Percentiles rank a stretch among this genome's conserved stretches.
Conservation (phyloP, 2,888 invertebrate genomes). For the Xiphydria camelus region DNA sequence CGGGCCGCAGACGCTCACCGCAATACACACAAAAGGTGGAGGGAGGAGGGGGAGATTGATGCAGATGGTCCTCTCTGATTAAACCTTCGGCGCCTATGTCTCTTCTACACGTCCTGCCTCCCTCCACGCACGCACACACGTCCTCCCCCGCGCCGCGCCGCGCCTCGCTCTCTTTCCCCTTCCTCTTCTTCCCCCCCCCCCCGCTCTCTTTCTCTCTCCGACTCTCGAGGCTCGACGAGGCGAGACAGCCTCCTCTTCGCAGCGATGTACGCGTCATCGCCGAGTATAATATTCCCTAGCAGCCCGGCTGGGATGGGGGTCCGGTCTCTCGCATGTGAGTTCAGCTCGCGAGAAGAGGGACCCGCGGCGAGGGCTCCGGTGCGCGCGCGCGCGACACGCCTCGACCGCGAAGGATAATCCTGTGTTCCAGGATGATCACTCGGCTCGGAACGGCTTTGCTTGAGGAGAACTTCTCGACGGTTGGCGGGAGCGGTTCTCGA, state of each 20-base stretch:
- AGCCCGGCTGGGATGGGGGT: slow-evolving; percentile 29
- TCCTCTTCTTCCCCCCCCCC: slow-evolving; percentile 9
- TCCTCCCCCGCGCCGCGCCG: neutral
- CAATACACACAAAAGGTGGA: slow-evolving; percentile 4
- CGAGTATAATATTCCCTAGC: slow-evolving; percentile 50
- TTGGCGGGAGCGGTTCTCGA: too few relatives aligned
- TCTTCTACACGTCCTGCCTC: slow-evolving; percentile 13
- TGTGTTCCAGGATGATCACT: too few relatives aligned
- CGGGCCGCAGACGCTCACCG: slow-evolving; percentile 1
- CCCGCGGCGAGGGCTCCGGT: too few relatives aligned
- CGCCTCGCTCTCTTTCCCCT: slow-evolving; percentile 7
- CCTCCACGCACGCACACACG: slow-evolving; percentile 8
- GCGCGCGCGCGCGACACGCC: too few relatives aligned
- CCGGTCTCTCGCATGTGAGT: slow-evolving; percentile 36
- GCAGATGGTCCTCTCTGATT: slow-evolving; percentile 32
- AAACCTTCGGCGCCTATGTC: slow-evolving; percentile 36
- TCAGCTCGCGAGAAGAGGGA: slow-evolving; percentile 22
- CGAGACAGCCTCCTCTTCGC: slow-evolving; percentile 37
- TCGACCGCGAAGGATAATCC: too few relatives aligned
- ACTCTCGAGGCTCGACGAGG: slow-evolving; percentile 27
- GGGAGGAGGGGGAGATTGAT: slow-evolving; percentile 4
- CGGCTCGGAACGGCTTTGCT: too few relatives aligned
- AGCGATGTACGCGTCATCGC: slow-evolving; percentile 51
- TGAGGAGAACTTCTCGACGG: too few relatives aligned
- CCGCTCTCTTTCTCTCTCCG: slow-evolving; percentile 8